These are phyloP conservation scores for Morinoia aosen DNA, from an alignment of 2,888 invertebrate genomes.

Conservation along the genomic window DNA sequence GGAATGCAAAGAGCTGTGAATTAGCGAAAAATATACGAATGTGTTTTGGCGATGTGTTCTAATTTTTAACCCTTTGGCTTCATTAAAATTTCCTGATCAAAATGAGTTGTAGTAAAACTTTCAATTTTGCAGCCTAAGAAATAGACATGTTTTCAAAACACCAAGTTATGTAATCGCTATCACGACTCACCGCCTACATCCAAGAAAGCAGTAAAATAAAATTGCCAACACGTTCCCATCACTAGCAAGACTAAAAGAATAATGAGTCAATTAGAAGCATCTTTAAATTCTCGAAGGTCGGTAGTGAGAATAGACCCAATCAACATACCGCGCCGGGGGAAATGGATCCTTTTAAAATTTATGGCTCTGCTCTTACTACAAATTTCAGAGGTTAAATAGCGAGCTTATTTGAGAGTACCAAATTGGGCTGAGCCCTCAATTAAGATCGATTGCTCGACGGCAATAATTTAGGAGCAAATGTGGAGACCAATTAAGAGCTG, in stretches of 20 bases:
- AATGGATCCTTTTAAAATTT: not conserved
- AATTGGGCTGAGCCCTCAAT: constrained; percentile 31
- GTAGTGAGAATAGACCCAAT: not conserved
- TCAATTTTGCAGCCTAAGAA: not conserved
- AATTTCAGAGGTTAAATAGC: not conserved
- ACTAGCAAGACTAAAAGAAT: not conserved
- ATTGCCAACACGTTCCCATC: not conserved
- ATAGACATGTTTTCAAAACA: no score
- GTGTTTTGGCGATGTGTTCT: not conserved
- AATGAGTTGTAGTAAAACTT: not conserved
- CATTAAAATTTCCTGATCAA: not conserved
- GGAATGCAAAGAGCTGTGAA: no score
- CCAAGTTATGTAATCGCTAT: not conserved
- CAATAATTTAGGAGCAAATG: not conserved
- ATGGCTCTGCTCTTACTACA: not conserved
- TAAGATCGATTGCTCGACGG: constrained; percentile 31
- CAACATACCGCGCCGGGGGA: not conserved
- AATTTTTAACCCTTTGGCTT: not conserved
- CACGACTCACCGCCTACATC: not conserved
- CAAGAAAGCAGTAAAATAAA: not conserved
- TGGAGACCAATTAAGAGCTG: constrained; percentile 39
- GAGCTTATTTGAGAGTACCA: not conserved
- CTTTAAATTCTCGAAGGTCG: not conserved
- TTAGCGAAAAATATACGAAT: no score
- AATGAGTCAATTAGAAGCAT: not conserved